A percentile compares a stretch with the other conserved stretches of the same genome.
These are phyloP conservation scores for Elaphurus davidianus DNA, from an alignment of 2,113 vertebrate genomes.

Conservation along the genomic window DNA sequence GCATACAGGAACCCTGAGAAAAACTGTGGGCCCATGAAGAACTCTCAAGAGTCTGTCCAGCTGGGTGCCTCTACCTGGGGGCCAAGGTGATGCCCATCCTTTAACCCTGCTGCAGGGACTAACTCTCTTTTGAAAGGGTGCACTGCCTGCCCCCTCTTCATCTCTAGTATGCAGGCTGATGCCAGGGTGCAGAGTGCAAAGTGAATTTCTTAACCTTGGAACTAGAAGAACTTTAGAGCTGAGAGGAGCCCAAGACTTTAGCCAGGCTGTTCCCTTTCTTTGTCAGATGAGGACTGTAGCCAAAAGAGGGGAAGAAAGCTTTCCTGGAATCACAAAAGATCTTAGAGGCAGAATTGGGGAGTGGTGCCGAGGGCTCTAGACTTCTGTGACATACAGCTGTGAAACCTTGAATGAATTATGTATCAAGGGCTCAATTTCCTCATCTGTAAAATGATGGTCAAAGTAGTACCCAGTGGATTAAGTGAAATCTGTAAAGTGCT, in stretches of 20 bases:
- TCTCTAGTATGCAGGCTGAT: background rate
- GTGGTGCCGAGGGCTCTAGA: background rate
- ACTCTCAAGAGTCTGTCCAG: background rate
- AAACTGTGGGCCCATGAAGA: background rate
- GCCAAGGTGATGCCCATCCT: too few species aligned
- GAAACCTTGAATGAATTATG: background rate
- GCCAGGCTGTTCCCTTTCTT: background rate
- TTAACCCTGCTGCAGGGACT: too few species aligned
- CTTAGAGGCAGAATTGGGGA: background rate
- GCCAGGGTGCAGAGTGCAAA: background rate
- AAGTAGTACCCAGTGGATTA: background rate
- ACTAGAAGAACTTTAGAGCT: background rate
- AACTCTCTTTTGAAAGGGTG: background rate
- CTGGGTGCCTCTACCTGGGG: background rate
- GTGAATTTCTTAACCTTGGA: background rate
- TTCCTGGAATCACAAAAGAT: background rate
- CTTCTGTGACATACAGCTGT: background rate
- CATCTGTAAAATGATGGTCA: background rate
- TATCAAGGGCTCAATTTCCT: background rate
- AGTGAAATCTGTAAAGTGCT: background rate
- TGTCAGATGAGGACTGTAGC: background rate
- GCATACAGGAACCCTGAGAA: background rate
- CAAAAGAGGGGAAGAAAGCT: background rate
- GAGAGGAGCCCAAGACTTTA: background rate
- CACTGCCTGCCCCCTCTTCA: accelerated